Evolutionary conservation across 2,888 invertebrate genomes (phyloP), one percentile per base, ranked within the genome.

Genomic region (Ceriagrion tenellum): DNA sequence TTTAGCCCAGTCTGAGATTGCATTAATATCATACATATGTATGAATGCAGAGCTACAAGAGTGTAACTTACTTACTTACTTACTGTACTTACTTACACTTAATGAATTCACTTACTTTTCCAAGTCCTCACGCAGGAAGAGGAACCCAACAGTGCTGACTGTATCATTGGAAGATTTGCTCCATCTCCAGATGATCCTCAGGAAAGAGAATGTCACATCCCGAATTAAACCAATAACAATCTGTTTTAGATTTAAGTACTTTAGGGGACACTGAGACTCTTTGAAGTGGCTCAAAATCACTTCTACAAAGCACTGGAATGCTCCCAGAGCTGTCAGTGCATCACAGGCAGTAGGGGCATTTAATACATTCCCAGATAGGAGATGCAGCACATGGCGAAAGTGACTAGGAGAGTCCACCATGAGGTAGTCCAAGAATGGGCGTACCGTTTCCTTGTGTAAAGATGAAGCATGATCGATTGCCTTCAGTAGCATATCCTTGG

Each of bases 151-250:
- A 4, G 12, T 47, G 4, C 16, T 4, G 3, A 93, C 74, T 0
- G 26, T 69, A 10, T 63, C 40, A 55, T 93, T 69, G 13, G 23
- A 47, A 26, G 13, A 30, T 35, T 47, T 93, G n/a, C 74, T 59
- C 93, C 93, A 93, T 18, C n/a, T 93, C 69, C n/a, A 74, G 16
- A 93, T 93, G 63, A 93, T 6, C 23, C 93, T 93, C 20, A 93
- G 0, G 26, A 69, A 93, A 13, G 69, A 69, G n/a, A 93, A 93
- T 16, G 69, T 63, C 12, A 69, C 69, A 74, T 93, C 93, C 47
- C 93, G 63, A 63, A 69, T 47, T 0, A 59, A 18, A 6, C 93
- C 93, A 26, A 16, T 47, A 26, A n/a, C 26, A 12, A 93, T 10
- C 26, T 74, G 20, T 35, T 18, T 4, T 6, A 47, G 4, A 26